phyloP scores from a whole-genome alignment of 2,113 vertebrate genomes.

The Urocynchramus pylzowi region DNA sequence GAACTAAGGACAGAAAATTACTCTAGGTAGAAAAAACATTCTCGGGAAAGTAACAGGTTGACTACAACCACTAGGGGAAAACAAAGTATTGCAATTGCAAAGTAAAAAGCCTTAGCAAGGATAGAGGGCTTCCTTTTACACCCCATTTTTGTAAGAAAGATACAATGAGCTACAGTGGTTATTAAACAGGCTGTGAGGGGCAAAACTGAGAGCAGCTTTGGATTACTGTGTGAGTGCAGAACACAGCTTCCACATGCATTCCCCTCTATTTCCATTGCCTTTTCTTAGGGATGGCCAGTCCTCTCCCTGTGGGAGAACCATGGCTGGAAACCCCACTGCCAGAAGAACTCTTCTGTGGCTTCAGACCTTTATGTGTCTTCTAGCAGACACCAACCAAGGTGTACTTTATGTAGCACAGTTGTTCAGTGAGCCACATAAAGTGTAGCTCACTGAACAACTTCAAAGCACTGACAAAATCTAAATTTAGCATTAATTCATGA shows the following conservation, averaged over 20 bases:
- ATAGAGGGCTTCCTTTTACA: not conserved
- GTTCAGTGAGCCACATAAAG: not conserved
- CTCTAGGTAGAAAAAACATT: not conserved
- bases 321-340: not conserved
- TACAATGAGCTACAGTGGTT: not conserved
- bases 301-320: not conserved
- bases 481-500: not conserved
- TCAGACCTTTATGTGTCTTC: not conserved
- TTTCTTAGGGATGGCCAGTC: not conserved
- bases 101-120: not conserved
- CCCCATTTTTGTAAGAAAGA: not conserved
- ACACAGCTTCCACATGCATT: not conserved
- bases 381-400: fast-evolving
- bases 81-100: not conserved
- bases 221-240: not conserved
- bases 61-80: not conserved
- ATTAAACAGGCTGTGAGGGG: not conserved
- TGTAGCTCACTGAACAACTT: not conserved
- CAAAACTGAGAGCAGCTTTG: not conserved
- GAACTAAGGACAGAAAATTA: not conserved
- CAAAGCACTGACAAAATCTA: not conserved
- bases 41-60: not conserved
- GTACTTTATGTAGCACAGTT: not conserved
- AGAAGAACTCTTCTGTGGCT: not conserved
- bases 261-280: not conserved